These are phyloP conservation scores for Upupa epops DNA, from an alignment of 2,113 vertebrate genomes.

Conservation along the genomic window DNA sequence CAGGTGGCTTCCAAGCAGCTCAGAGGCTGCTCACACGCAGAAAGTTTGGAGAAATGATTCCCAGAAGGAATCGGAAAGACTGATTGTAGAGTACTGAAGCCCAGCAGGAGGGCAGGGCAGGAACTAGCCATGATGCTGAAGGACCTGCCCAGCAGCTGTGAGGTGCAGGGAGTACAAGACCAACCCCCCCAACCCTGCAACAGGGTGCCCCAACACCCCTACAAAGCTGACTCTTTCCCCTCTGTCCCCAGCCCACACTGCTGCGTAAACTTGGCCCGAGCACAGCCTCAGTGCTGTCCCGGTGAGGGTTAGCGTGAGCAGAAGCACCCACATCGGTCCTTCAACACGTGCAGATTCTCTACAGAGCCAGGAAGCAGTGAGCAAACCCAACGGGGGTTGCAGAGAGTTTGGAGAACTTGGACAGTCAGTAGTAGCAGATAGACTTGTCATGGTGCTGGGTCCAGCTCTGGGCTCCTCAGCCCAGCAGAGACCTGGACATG, in stretches of 20 bases:
- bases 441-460: not conserved
- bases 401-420: not conserved
- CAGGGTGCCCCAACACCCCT: accelerated
- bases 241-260: not conserved
- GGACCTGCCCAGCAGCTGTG: accelerated
- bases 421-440: too few species aligned
- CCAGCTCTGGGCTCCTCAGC: too few species aligned
- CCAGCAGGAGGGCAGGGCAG: not conserved
- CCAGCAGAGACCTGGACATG: not conserved
- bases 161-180: not conserved
- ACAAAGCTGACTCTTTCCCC: not conserved
- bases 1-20: not conserved
- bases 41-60: not conserved
- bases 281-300: accelerated
- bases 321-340: not conserved
- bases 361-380: not conserved
- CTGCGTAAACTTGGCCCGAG: not conserved
- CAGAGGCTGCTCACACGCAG: not conserved
- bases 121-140: not conserved
- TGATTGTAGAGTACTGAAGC: not conserved
- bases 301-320: not conserved
- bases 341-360: accelerated
- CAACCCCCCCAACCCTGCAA: not conserved
- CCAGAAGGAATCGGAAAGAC: not conserved
- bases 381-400: not conserved